A percentile compares a stretch with the other conserved stretches of the same genome.
These are phyloP conservation scores for Teleopsis dalmanni DNA, from an alignment of 1,140 invertebrate genomes.

Conservation along the genomic window DNA sequence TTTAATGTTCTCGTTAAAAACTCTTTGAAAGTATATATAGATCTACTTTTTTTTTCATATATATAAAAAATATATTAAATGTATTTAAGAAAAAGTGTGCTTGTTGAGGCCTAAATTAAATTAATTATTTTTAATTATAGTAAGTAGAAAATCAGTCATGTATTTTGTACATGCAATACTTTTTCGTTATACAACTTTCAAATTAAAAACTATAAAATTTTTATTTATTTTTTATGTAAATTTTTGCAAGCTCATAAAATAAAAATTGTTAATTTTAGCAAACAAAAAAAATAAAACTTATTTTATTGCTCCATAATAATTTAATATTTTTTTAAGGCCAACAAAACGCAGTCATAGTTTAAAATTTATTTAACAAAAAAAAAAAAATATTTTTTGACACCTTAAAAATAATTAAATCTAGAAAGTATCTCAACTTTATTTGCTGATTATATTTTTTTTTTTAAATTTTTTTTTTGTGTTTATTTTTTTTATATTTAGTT, in stretches of 20 bases:
- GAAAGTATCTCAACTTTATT: background rate
- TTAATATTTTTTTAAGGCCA: conserved; percentile 4
- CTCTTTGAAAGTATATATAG: too few species aligned
- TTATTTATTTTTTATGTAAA: conserved; percentile 1
- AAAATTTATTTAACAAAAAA: background rate
- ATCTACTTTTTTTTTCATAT: too few species aligned
- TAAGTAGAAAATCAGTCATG: too few species aligned
- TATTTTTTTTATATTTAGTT: background rate
- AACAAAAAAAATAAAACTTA: background rate
- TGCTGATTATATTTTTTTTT: background rate
- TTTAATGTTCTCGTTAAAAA: too few species aligned
- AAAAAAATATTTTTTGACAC: background rate
- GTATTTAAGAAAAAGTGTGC: too few species aligned
- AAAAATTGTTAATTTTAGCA: conserved; percentile 5
- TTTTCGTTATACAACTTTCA: too few species aligned
- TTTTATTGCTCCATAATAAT: background rate
- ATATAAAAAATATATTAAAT: too few species aligned
- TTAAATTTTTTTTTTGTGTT: background rate
- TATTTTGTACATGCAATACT: too few species aligned
- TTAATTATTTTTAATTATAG: too few species aligned
- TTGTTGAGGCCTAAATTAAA: too few species aligned
- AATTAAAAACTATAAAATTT: background rate
- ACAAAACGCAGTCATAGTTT: background rate
- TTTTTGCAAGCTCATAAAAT: background rate
- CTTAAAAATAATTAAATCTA: too few species aligned